Percentiles rank a stretch among this genome's conserved stretches.
Evolutionary conservation across 1,140 invertebrate species (phyloP).

Genomic region (Drosophila seguyi): DNA sequence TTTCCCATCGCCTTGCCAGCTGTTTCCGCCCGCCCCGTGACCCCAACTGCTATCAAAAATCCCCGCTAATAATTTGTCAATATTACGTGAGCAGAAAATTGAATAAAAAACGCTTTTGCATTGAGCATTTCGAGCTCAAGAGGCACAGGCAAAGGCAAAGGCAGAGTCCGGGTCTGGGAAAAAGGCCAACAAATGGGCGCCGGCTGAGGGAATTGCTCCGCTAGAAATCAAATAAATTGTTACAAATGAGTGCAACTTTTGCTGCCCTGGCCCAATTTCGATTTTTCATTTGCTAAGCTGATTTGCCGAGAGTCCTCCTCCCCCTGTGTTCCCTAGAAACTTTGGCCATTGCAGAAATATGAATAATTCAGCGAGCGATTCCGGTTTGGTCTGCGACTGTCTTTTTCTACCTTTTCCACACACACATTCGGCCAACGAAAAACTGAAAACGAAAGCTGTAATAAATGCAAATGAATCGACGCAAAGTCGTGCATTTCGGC

Average conservation of each 20-base stretch:
- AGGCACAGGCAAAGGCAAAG: conserved; percentile 12
- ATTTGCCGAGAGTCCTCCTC: conserved; percentile 33
- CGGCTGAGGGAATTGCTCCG: conserved; percentile 33
- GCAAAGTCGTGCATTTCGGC: conserved; percentile 68
- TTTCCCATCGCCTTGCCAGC: conserved; percentile 50
- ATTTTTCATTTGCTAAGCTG: conserved; percentile 80
- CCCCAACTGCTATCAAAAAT: conserved; percentile 69
- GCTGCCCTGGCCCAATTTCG: conserved; percentile 50
- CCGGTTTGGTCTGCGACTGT: conserved; percentile 47
- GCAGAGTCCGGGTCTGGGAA: background rate
- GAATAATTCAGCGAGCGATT: conserved; percentile 77
- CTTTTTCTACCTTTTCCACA: conserved; percentile 43
- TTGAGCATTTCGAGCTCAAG: conserved; percentile 37
- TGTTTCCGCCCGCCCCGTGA: conserved; percentile 38
- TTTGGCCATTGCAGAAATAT: conserved; percentile 62
- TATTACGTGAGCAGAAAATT: conserved; percentile 84
- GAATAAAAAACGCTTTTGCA: conserved; percentile 82
- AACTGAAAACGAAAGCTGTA: conserved; percentile 35
- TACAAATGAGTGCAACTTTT: conserved; percentile 84
- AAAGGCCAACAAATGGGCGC: conserved; percentile 38
- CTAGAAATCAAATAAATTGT: conserved; percentile 80
- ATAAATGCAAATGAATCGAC: conserved; percentile 79
- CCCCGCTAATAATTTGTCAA: conserved; percentile 84
- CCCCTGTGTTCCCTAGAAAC: conserved; percentile 29
- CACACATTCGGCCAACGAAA: conserved; percentile 9